phyloP scores from a whole-genome alignment of 2,113 vertebrate genomes.

The Emydocephalus ijimae region DNA sequence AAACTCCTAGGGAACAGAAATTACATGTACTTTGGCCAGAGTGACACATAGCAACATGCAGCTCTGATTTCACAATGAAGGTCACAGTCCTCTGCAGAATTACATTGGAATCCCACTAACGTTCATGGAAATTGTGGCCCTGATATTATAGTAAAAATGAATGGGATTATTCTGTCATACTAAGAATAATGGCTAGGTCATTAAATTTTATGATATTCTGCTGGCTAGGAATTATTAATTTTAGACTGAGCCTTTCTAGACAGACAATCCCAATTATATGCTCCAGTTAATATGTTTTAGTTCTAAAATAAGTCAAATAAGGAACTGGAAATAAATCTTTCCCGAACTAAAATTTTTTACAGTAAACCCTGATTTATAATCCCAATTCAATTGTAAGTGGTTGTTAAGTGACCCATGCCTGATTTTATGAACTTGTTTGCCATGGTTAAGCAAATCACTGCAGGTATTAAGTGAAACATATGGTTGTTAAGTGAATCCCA shows the following conservation, averaged over 20 bases:
- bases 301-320: slow-evolving; percentile 54
- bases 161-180: background rate
- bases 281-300: slow-evolving; percentile 31
- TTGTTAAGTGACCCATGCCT: background rate
- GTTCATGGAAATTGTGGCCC: background rate
- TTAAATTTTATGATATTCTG: slow-evolving; percentile 13
- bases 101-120: background rate
- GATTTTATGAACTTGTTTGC: background rate
- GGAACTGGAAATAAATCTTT: slow-evolving; percentile 34
- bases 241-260: slow-evolving; percentile 42
- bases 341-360: slow-evolving; percentile 14
- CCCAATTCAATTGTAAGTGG: background rate
- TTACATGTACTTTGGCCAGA: background rate
- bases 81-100: background rate
- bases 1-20: background rate
- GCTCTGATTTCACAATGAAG: background rate
- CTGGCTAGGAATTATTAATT: slow-evolving; percentile 37
- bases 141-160: background rate
- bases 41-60: background rate
- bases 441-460: background rate
- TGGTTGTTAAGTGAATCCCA: background rate
- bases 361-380: background rate
- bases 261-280: slow-evolving; percentile 19
- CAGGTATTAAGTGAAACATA: background rate
- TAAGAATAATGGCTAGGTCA: slow-evolving; percentile 4